Evolutionary conservation across 1,140 invertebrate genomes (phyloP), one percentile per base, ranked within the genome.

Genomic region (Gyrodactylus bullatarudis): DNA sequence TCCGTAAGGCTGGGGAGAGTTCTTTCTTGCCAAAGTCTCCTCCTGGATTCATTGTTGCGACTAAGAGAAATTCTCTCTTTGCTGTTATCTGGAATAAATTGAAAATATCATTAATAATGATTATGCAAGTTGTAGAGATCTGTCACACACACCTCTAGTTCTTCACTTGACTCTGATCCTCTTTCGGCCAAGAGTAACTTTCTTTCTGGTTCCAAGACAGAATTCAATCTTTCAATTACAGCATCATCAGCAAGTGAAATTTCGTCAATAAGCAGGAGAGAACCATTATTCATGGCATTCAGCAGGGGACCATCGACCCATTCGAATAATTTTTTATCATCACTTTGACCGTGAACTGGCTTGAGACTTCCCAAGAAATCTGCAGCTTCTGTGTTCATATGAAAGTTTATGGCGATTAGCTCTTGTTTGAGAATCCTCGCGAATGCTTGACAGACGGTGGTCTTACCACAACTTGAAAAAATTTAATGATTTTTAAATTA

Each of bases 11-110:
- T 16, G 93, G 93, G 0, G 95, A 99, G 16, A 99, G 82, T 80
- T 99, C 95, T 82, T 98, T 99, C 79, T 99, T 99, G 0, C 95
- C 95, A 82, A 89, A 98, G 84, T 99, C 95, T 16, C 95, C 94
- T 21, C 92, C 92, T 23, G 95, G 95, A 84, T 99, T 99, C 95
- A 99, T 99, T 0, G 95, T 99, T 2, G 90, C 90, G 74, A 98
- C 85, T 77, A 98, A 89, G 75, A 89, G 85, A 79, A 99, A 99
- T 19, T 85, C 84, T 20, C 85, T 77, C 75, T 85, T 77, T 0
- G 94, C 93, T 72, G 20, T 20, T 23, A 71, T 71, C 24, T 71
- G 1, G 2, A 73, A 23, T 27, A 72, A 21, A 20, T 27, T 20
- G n/a, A 21, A 8, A 71, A 74, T 20, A 74, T 74, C 26, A 20